Conservation (phyloP, 92 coral and sea anemone species). For the Montipora capitata region DNA sequence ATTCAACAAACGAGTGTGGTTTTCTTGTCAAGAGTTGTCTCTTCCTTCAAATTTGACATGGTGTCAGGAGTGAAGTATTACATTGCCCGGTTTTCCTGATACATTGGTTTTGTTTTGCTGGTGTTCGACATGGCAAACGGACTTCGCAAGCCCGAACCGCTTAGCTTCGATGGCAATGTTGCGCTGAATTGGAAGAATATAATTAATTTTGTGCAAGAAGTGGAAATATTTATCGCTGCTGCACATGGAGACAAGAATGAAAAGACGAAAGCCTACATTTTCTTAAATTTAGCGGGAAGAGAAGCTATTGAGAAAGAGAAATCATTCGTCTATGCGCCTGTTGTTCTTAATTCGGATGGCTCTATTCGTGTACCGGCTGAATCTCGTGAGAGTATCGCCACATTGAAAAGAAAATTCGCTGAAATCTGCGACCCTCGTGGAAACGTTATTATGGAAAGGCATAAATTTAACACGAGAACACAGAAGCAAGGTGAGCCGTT, state of each 20-base stretch:
- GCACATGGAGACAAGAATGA: constrained; percentile 53
- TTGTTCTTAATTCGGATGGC: constrained; percentile 22
- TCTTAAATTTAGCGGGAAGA: constrained; percentile 45
- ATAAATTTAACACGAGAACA: background rate
- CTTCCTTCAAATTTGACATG: background rate
- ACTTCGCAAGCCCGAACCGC: constrained; percentile 54
- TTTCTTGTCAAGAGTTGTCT: background rate
- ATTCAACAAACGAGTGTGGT: background rate
- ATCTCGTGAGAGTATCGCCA: constrained; percentile 33
- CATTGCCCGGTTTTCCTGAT: background rate
- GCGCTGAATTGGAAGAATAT: constrained; percentile 48
- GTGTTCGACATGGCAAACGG: constrained; percentile 27
- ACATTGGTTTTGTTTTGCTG: background rate
- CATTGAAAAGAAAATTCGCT: constrained; percentile 9
- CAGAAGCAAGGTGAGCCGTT: constrained; percentile 4
- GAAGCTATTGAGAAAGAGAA: constrained; percentile 38
- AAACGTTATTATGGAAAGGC: constrained; percentile 51
- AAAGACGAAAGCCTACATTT: constrained; percentile 55
- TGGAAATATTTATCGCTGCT: constrained; percentile 54
- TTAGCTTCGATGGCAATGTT: constrained; percentile 47
- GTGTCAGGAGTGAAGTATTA: background rate
- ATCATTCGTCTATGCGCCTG: constrained; percentile 51
- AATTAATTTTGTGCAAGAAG: constrained; percentile 42
- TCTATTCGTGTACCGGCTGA: constrained; percentile 35
- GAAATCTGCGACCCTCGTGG: constrained; percentile 64